Evolutionary conservation across 2,113 vertebrate genomes (phyloP).

Genomic region (Seriola quinqueradiata): DNA sequence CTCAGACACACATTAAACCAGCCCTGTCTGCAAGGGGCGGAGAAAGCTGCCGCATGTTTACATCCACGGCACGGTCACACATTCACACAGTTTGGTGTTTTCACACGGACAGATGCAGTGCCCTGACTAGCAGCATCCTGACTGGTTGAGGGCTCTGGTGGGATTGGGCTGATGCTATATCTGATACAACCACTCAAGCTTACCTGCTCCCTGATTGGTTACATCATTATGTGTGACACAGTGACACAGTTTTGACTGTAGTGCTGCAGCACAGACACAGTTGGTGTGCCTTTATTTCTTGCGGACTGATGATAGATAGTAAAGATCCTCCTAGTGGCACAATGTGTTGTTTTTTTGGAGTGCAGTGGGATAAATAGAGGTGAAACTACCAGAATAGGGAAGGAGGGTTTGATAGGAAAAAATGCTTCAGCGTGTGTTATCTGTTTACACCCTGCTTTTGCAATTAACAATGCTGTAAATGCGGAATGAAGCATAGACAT

Average conservation of each 20-base stretch:
- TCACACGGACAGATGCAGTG: conserved; percentile 20
- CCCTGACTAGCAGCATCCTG: not conserved
- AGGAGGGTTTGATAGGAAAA: not conserved
- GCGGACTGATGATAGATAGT: not conserved
- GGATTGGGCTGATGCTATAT: conserved; percentile 47
- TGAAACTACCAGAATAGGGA: not conserved
- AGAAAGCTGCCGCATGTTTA: conserved; percentile 38
- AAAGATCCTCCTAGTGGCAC: not conserved
- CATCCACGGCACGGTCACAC: not conserved
- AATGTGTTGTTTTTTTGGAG: not conserved
- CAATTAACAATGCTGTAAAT: not conserved
- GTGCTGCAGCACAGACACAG: conserved; percentile 8
- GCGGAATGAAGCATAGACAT: not conserved
- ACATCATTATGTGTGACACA: conserved; percentile 69
- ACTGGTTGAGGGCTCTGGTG: conserved; percentile 57
- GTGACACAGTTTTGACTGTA: conserved; percentile 72
- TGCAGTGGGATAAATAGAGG: not conserved
- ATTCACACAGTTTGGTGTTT: conserved; percentile 22
- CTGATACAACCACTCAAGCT: conserved; percentile 20
- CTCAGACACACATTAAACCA: not conserved
- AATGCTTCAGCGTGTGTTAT: not conserved
- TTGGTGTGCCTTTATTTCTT: not conserved
- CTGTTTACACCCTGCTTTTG: not conserved
- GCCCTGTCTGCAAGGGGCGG: conserved; percentile 9
- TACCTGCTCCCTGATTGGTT: conserved; percentile 73